Evolutionary conservation across 64 coral and sea anemone species (phyloP), one percentile per base, ranked within the genome.

Genomic region (Montipora cactus): DNA sequence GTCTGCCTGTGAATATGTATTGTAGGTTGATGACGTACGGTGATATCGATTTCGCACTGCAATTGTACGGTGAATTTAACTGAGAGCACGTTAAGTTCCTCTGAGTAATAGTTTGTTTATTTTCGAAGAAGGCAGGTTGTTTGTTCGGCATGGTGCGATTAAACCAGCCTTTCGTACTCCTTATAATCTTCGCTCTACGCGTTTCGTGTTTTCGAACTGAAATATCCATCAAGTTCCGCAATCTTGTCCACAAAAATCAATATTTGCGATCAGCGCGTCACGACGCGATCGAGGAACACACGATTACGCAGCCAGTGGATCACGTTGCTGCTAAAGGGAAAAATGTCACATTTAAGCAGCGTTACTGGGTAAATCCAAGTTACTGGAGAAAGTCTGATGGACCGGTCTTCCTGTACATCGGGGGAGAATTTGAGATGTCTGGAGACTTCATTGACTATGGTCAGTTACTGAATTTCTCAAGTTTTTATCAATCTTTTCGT

Each of bases 371-470:
- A 13, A 93, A 94, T 74, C 15, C 48, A 3, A 83, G 71, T 8
- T 96, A 94, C 47, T 96, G 92, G 95, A 87, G 66, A 4, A 88
- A 91, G 52, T 47, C 74, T 13, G 52, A 94, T 78, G 95, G 95
- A 5, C 92, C 95, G 16, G 92, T 96, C 8, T 90, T 96, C 53
- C 79, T 96, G 44, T 96, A 96, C 67, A 82, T 96, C 21, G 95
- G 95, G 1, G 95, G 95, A 15, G 95, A 96, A 44, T 76, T 16
- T 48, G 19, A 11, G 10, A 68, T 96, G 16, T 47, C 47, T 57
- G 64, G 48, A 0, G 46, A 5, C 18, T 67, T 19, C 19, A 94
- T 96, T 16, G 81, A 81, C 67, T 88, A 59, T 74, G 95, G 95
- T 96, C 59, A 16, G 79, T 15, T 14, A 71, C 20, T 71, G 18